Evolutionary conservation across 2,888 invertebrate genomes (phyloP).

Genomic region (Dendrolimus pini): DNA sequence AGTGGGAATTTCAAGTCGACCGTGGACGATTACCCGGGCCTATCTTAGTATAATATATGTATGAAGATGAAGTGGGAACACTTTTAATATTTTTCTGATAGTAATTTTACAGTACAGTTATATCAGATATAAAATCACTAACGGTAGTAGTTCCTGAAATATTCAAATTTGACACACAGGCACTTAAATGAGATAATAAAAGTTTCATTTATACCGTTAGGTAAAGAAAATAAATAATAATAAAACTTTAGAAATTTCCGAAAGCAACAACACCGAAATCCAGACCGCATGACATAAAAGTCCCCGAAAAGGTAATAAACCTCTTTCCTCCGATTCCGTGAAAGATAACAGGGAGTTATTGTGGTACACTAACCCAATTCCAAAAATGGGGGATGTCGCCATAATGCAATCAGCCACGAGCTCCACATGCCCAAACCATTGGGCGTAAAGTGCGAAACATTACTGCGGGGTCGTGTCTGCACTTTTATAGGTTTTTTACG

Average conservation of each 20-base stretch:
- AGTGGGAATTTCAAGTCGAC: too few species aligned
- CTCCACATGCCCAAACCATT: constrained; percentile 2
- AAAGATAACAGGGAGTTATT: constrained; percentile 22
- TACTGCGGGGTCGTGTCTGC: background rate
- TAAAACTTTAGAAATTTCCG: background rate
- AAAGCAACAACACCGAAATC: background rate
- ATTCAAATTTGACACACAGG: too few species aligned
- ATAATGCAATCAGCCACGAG: constrained; percentile 19
- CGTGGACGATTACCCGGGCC: too few species aligned
- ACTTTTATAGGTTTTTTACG: background rate
- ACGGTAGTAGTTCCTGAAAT: too few species aligned
- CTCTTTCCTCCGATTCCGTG: constrained; percentile 23
- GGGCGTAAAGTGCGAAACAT: background rate
- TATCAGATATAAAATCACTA: too few species aligned
- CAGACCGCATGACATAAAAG: constrained; percentile 23
- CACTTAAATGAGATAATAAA: too few species aligned
- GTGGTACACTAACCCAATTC: constrained; percentile 35
- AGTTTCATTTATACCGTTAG: too few species aligned
- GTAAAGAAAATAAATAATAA: background rate
- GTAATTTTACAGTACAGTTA: too few species aligned
- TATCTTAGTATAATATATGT: too few species aligned
- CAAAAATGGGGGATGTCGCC: constrained; percentile 10
- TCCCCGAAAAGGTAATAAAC: constrained; percentile 31
- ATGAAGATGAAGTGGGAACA: too few species aligned
- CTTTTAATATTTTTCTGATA: too few species aligned